Percentiles rank a stretch among this genome's conserved stretches.
Conservation (phyloP, 2,888 invertebrate genomes). For the Unio delphinus region DNA sequence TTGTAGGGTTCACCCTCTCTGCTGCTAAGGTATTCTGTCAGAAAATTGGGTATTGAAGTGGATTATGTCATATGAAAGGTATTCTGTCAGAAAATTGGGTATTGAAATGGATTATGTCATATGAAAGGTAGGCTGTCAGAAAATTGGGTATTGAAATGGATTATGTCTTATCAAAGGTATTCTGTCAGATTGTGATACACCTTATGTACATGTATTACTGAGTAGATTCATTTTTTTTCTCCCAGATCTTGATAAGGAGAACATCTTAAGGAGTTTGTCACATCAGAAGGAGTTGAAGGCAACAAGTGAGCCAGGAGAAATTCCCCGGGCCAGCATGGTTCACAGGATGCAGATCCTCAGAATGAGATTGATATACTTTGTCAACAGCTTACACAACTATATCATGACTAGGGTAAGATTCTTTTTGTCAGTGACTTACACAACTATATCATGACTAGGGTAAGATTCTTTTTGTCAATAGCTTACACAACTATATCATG, state of each 20-base stretch:
- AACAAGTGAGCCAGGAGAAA: conserved; percentile 15
- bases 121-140: no score
- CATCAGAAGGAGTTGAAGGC: conserved; percentile 15
- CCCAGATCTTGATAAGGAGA: conserved; percentile 43
- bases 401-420: conserved; percentile 69
- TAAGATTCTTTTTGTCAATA: conserved; percentile 62
- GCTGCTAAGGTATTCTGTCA: no score
- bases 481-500: conserved; percentile 70
- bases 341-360: conserved; percentile 68
- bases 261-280: conserved; percentile 16
- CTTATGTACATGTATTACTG: neutral
- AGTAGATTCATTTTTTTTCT: neutral
- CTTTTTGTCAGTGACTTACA: conserved; percentile 70
- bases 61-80: no score
- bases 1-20: no score
- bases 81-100: no score
- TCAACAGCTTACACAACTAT: conserved; percentile 70
- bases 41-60: no score
- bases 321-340: conserved; percentile 43
- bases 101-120: no score
- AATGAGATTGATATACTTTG: conserved; percentile 69
- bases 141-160: no score
- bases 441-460: conserved; percentile 71
- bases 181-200: neutral
- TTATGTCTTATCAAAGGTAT: neutral